Evolutionary conservation across 2,888 invertebrate species (phyloP), one percentile per base, ranked within the genome.

Genomic region (Oxyteleia sp.): DNA sequence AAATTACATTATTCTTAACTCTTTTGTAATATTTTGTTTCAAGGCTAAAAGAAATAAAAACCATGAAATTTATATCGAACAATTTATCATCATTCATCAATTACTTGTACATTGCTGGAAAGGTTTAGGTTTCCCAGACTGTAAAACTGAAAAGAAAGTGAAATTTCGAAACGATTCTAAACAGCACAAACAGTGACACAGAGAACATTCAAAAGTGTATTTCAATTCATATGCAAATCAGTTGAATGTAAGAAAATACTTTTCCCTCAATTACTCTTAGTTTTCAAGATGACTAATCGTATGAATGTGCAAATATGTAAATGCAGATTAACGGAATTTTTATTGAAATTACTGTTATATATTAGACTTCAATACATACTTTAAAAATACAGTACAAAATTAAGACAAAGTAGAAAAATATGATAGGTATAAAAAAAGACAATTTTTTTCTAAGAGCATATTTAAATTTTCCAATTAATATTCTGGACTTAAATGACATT

Each of bases 211-310:
- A n/a, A 13, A 29, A 32, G 2, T 29, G n/a, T 47, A 23, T 23
- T 32, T 29, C 7, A 29, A 55, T 55, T 68, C 43, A 53, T 35
- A 66, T 53, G 66, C 15, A 38, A 51, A 66, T 35, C 20, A 66
- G 38, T n/a, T 20, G 32, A 10, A 32, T 8, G 32, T 11, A 26
- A 26, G 23, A 51, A 66, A 51, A 20, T 23, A 51, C 32, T 51
- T 45, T 64, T 53, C 35, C 13, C 23, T 43, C 13, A 29, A 32
- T 47, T 63, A 20, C 45, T n/a, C n/a, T n/a, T n/a, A n/a, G n/a
- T 61, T 23, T 63, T 45, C 13, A 4, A 32, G 32, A 32, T 32
- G 32, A 61, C 43, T 61, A 43, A 61, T 61, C 59, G 43, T 43
- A 15, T 15, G 1, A 4, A 8, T n/a, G 26, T 4, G 43, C 32